These are phyloP conservation scores for Cyprinodon brontotheroides DNA, from an alignment of 2,113 vertebrate species.

Conservation along the genomic window DNA sequence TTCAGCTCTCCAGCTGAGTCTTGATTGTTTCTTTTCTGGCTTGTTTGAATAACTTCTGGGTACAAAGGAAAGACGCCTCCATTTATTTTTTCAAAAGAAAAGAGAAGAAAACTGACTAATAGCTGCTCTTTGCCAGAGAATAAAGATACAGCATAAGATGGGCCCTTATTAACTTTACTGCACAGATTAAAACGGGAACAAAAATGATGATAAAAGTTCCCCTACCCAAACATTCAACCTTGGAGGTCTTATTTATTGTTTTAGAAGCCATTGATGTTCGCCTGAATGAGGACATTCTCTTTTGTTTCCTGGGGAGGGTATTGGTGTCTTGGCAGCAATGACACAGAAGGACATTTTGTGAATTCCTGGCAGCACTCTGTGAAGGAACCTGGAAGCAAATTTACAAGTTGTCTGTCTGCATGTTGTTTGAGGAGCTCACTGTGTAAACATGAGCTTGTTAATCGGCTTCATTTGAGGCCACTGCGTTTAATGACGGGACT, in stretches of 20 bases:
- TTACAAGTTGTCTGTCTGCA: constrained; percentile 16
- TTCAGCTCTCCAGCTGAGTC: background rate
- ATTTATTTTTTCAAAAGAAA: constrained; percentile 45
- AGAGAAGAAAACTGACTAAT: constrained; percentile 23
- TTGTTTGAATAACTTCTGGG: constrained; percentile 48
- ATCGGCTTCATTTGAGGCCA: background rate
- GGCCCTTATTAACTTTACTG: constrained; percentile 1
- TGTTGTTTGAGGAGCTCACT: background rate
- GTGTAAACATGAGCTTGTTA: constrained; percentile 20
- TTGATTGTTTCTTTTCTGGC: constrained; percentile 6
- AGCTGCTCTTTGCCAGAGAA: constrained; percentile 23
- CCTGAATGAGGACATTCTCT: constrained; percentile 26
- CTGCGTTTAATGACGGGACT: background rate
- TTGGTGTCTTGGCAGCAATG: background rate
- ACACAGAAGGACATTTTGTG: constrained; percentile 12
- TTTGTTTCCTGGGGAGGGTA: constrained; percentile 23
- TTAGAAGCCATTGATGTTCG: background rate
- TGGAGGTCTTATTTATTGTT: constrained; percentile 4
- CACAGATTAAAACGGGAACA: background rate
- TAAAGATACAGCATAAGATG: constrained; percentile 16
- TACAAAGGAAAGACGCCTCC: constrained; percentile 21
- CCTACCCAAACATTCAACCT: constrained; percentile 7
- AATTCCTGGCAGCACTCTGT: constrained; percentile 34
- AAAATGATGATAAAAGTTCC: background rate
- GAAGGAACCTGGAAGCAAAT: constrained; percentile 19